Percentiles rank a stretch among this genome's conserved stretches.
Evolutionary conservation across 1,140 invertebrate genomes (phyloP).

Genomic region (Panonychus citri): DNA sequence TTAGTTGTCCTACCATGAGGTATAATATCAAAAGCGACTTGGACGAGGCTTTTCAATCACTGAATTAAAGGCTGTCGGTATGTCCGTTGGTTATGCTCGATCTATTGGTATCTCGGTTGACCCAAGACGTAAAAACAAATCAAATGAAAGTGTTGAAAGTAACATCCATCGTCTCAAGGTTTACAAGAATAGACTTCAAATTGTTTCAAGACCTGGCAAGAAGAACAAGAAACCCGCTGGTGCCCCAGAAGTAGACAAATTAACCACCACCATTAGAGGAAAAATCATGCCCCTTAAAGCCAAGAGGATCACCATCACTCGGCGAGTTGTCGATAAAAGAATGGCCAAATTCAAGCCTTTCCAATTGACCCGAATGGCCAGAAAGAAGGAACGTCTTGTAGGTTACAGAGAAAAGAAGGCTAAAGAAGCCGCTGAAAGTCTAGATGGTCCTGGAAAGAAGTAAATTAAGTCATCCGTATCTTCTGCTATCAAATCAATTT

Average conservation of each 20-base stretch:
- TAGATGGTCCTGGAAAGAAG: conserved; percentile 14
- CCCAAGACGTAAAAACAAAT: conserved; percentile 74
- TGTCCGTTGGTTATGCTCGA: conserved; percentile 3
- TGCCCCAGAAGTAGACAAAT: conserved; percentile 67
- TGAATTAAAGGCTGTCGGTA: conserved; percentile 53
- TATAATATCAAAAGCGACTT: conserved; percentile 72
- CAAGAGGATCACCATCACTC: conserved; percentile 38
- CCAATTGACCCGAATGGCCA: conserved; percentile 53
- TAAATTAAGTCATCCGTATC: background rate
- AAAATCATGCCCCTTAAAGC: conserved; percentile 51
- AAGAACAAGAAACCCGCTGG: conserved; percentile 86
- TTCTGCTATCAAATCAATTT: too few relatives aligned
- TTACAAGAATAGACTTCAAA: conserved; percentile 65
- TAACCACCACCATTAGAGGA: conserved; percentile 63
- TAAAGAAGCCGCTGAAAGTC: conserved; percentile 81
- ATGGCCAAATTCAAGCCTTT: conserved; percentile 81
- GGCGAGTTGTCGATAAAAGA: conserved; percentile 58
- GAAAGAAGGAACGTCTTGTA: conserved; percentile 63
- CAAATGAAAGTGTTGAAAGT: conserved; percentile 70
- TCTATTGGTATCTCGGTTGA: conserved; percentile 84
- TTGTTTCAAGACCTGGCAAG: conserved; percentile 68
- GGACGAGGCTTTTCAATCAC: conserved; percentile 88
- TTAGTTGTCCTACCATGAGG: conserved; percentile 75
- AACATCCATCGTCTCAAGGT: conserved; percentile 91
- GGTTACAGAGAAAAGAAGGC: conserved; percentile 78